These are phyloP conservation scores for Lasius fuliginosus DNA, from an alignment of 2,888 invertebrate genomes.

Conservation along the genomic window DNA sequence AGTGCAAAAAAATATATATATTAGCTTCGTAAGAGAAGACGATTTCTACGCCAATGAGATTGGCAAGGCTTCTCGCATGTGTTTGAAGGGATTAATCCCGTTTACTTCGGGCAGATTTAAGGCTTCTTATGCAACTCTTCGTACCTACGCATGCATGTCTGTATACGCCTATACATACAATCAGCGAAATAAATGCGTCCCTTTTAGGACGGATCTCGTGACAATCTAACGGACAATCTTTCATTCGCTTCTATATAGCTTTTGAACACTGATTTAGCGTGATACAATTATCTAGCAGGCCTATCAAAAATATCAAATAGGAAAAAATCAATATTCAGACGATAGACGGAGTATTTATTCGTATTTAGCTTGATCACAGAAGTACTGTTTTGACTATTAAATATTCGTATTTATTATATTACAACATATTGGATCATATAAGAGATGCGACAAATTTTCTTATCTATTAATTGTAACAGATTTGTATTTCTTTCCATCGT, in stretches of 20 bases:
- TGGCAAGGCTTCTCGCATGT: slow-evolving; percentile 83
- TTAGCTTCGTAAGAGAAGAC: slow-evolving; percentile 62
- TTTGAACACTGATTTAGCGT: neutral
- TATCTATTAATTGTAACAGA: neutral
- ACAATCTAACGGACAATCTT: slow-evolving; percentile 7
- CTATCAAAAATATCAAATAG: neutral
- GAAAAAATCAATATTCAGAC: neutral
- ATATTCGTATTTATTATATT: neutral
- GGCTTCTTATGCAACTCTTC: slow-evolving; percentile 85
- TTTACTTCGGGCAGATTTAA: slow-evolving; percentile 84
- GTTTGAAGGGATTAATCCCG: slow-evolving; percentile 85
- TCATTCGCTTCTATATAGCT: neutral
- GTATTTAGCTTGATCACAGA: neutral
- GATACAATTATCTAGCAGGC: neutral
- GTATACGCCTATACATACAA: slow-evolving; percentile 32
- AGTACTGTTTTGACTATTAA: neutral
- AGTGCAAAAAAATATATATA: slow-evolving; percentile 61
- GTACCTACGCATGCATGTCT: slow-evolving; percentile 72
- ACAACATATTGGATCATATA: neutral
- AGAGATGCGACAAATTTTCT: neutral
- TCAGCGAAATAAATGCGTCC: slow-evolving; percentile 40
- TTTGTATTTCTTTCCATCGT: too few relatives aligned
- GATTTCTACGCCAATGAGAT: slow-evolving; percentile 82
- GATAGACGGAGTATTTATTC: neutral
- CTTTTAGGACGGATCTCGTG: slow-evolving; percentile 28